Percentiles rank a stretch among this genome's conserved stretches.
These are phyloP conservation scores for Macaca nemestrina DNA, from an alignment of 2,113 vertebrate species.

Conservation along the genomic window DNA sequence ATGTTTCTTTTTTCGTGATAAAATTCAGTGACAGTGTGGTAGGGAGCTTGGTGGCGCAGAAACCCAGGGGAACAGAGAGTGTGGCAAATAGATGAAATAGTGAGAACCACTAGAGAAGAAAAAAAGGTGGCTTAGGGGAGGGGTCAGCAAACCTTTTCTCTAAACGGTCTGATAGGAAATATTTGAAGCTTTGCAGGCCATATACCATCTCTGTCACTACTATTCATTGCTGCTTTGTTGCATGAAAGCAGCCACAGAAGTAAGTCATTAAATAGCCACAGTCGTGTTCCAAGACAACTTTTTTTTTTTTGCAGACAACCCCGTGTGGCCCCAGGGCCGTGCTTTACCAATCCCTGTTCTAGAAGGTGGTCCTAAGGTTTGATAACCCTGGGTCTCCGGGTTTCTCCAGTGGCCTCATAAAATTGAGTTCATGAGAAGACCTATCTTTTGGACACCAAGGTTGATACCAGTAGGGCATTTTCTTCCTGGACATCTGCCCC, in stretches of 20 bases:
- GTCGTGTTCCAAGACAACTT: background rate
- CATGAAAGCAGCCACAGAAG: fast-evolving
- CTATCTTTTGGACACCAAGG: background rate
- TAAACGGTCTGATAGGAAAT: fast-evolving
- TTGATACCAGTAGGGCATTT: fast-evolving
- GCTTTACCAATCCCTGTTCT: background rate
- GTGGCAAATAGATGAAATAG: fast-evolving
- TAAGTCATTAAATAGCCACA: background rate
- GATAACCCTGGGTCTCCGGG: no score
- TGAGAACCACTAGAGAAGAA: background rate
- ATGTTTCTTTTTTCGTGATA: background rate
- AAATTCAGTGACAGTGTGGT: background rate
- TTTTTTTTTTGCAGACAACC: background rate
- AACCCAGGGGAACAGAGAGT: no score
- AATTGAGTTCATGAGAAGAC: background rate
- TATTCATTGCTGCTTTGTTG: fast-evolving
- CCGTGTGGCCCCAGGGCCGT: fast-evolving
- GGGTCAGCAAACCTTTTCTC: background rate
- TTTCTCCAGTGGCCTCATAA: background rate
- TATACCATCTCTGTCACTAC: fast-evolving
- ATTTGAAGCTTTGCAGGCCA: fast-evolving
- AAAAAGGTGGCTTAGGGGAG: background rate
- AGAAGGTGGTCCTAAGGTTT: background rate
- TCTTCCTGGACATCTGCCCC: background rate
- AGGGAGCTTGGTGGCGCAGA: background rate